Base-by-base conservation (phyloP, 1,140 invertebrate genomes). In the Drosophila bocki region DNA sequence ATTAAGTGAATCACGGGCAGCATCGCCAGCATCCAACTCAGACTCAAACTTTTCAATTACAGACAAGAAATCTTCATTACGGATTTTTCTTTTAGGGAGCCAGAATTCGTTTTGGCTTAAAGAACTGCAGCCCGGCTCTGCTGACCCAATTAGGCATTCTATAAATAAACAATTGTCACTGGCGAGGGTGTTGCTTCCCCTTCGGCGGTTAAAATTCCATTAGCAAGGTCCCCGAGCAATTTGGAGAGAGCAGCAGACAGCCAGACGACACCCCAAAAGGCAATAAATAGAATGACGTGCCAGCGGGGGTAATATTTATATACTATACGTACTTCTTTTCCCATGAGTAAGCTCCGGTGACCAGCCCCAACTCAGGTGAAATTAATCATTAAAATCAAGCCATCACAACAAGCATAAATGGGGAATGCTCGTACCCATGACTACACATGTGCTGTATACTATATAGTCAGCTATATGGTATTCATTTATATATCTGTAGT, bases 161-260 rank as follows among this genome's bases (percentile, higher is more conserved):
- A 74, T 74, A 74, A 74, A 74, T 74, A 74, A 72, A 51, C 67
- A 39, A 74, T 72, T 72, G 68, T 72, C 67, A 72, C 69, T 37
- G 35, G 45, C 22, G 39, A 3, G 67, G 51, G 32, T 15, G 68
- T n/a, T 22, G 19, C 19, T n/a, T 39, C 9, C 7, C 13, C 37
- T 26, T 19, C 17, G 53, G 39, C 32, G 45, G 22, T 69, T 44
- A 22, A 60, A 60, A 72, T 72, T 74, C 70, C 70, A 74, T 74
- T 74, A 74, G 70, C 70, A 42, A 22, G 45, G 54, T 72, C 68
- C 68, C 70, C 39, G 17, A 74, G 37, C 68, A 74, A 74, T 74
- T 74, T 72, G 11, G 37, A 47, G 54, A 41, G 60, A 42, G 42
- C 42, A 33, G 61, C 67, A 22, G 63, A 53, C 67, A 63, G 22